Percentiles rank a stretch among this genome's conserved stretches.
Conservation (phyloP, 2,797 vertebrate genomes). For the Tokudaia muenninki region DNA sequence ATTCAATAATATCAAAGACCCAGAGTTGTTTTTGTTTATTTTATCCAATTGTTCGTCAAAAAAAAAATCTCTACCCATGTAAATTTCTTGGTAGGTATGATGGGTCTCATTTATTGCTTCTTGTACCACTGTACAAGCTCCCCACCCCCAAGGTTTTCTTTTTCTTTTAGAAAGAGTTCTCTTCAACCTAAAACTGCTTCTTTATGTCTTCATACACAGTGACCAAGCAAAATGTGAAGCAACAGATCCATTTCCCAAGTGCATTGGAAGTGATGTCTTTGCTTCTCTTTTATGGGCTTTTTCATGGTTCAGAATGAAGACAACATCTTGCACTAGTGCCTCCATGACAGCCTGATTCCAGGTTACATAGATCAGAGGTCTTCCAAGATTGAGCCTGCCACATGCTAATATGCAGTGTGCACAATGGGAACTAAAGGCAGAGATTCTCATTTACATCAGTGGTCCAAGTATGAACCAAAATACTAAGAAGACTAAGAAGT, state of each 20-base stretch:
- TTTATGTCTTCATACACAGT: conserved; percentile 99
- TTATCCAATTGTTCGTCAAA: conserved; percentile 93
- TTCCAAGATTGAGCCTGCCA: background rate
- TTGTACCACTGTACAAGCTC: conserved; percentile 87
- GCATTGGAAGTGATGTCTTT: conserved; percentile 92
- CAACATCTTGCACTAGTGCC: conserved; percentile 95
- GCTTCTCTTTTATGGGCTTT: conserved; percentile 89
- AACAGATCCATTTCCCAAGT: conserved; percentile 95
- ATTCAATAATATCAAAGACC: conserved; percentile 93
- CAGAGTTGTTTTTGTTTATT: conserved; percentile 93
- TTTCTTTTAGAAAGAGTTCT: conserved; percentile 94
- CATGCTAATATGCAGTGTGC: background rate
- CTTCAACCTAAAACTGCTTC: conserved; percentile 96
- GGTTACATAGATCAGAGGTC: background rate
- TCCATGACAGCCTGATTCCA: conserved; percentile 91
- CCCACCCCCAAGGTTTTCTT: conserved; percentile 95
- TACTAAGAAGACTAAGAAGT: background rate
- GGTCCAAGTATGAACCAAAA: background rate
- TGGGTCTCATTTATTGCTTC: conserved; percentile 96
- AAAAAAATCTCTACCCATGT: conserved; percentile 94
- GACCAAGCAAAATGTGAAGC: conserved; percentile 98
- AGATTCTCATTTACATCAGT: background rate
- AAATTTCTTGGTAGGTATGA: conserved; percentile 95
- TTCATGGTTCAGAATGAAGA: conserved; percentile 97
- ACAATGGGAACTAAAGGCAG: background rate